Percentiles rank a stretch among this genome's conserved stretches.
Conservation (phyloP, 2,888 invertebrate genomes). For the Branchellion lobata region DNA sequence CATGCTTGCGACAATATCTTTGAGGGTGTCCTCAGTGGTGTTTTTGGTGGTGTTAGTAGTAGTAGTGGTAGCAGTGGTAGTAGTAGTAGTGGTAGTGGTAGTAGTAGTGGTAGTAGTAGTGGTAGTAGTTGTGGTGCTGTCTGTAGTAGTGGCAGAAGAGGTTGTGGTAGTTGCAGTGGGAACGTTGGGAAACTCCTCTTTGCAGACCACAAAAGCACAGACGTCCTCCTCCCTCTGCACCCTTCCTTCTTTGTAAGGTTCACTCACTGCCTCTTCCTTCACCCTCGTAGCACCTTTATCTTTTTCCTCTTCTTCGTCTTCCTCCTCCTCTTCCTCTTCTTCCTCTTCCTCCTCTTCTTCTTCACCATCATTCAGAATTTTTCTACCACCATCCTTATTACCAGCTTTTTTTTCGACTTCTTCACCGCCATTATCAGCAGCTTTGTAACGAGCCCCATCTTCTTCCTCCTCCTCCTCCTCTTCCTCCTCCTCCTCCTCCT, state of each 20-base stretch:
- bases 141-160: no score
- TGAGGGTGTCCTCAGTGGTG: neutral
- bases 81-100: no score
- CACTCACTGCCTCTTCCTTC: neutral
- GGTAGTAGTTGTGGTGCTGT: no score
- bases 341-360: conserved; percentile 21
- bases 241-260: no score
- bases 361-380: neutral
- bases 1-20: neutral
- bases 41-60: neutral
- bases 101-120: no score
- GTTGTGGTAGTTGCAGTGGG: no score
- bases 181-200: no score
- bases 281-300: neutral
- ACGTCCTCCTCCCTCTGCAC: no score
- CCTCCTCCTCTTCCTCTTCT: neutral
- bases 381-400: neutral
- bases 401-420: neutral
- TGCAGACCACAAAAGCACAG: no score
- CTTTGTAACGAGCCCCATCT: neutral
- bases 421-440: neutral
- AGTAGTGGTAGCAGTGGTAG: neutral
- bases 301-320: conserved; percentile 36
- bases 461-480: neutral
- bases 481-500: conserved; percentile 7